Conservation (phyloP, 1,140 invertebrate species). For the Papilio xuthus region DNA sequence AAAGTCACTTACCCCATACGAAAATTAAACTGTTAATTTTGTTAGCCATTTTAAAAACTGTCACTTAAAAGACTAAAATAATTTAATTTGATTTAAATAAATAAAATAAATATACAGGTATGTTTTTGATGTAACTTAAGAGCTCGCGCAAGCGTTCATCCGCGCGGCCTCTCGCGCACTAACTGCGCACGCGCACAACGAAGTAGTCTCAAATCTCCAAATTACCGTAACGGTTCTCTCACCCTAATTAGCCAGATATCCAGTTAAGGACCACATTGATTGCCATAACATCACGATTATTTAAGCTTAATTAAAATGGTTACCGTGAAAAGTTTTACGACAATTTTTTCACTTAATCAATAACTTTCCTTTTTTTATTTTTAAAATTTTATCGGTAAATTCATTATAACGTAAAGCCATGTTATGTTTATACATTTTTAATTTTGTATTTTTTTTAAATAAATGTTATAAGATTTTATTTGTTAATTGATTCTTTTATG, state of each 20-base stretch:
- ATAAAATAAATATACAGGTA: neutral
- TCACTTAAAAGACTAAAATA: neutral
- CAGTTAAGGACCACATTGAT: constrained; percentile 4
- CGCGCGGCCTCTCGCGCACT: constrained; percentile 14
- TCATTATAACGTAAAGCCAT: too few relatives aligned
- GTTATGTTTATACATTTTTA: too few relatives aligned
- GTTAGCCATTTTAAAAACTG: neutral
- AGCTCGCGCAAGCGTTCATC: constrained; percentile 28
- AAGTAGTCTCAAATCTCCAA: constrained; percentile 46
- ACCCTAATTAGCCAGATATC: constrained; percentile 43
- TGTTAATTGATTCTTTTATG: too few relatives aligned
- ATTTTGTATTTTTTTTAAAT: too few relatives aligned
- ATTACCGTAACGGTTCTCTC: constrained; percentile 50
- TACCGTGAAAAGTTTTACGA: constrained; percentile 7
- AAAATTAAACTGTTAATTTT: constrained; percentile 27
- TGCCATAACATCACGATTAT: constrained; percentile 14
- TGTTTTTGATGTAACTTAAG: neutral
- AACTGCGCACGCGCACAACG: constrained; percentile 40
- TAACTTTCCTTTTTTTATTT: neutral
- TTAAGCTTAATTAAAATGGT: constrained; percentile 15
- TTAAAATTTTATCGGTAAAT: neutral
- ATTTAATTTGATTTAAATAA: neutral
- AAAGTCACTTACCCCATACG: constrained; percentile 37
- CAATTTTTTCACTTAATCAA: neutral
- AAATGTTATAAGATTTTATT: too few relatives aligned